Base-by-base conservation (phyloP, 2,113 vertebrate genomes). In the Podarcis muralis region DNA sequence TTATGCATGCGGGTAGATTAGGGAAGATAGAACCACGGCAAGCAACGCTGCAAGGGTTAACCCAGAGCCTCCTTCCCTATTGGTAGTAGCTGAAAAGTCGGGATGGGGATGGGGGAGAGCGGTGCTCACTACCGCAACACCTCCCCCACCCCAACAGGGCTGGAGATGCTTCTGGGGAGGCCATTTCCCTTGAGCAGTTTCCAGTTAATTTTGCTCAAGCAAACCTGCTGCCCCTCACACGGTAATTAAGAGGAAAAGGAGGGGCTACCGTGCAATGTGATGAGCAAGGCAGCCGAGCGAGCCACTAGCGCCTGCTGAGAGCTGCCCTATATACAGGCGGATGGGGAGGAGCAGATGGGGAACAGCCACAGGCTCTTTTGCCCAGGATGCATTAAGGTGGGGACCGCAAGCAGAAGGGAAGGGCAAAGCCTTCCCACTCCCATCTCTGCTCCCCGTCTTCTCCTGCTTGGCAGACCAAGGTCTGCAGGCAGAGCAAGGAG, bases 201-300 rank as follows among this genome's bases (percentile, higher is more conserved):
- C 72, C 43, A 76, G 53, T 85, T 75, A 59, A 37, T 75, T 85
- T 85, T 76, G 53, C 57, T 77, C 84, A 65, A 22, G 72, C 84
- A 65, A 77, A 40, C 16, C 57, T 20, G 35, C 72, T 30, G 57
- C 57, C 83, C 84, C 84, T 85, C 72, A 20, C 68, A n/a, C 23
- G n/a, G 78, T 15, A 81, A 72, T 65, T 62, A 72, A 78, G 86
- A n/a, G 68, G 32, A 37, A 22, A 59, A 8, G 25, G 68, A 43
- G 32, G 40, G 40, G 13, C 7, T 25, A 37, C 2, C 1, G 6
- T 13, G 23, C 76, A 4, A 71, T 1, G 4, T 13, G 37, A 57
- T 5, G 23, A 81, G 66, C 48, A 4, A 23, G 11, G 15, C 20
- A 32, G 23, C n/a, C 9, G 20, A 32, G 35, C 23, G 5, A 37